phyloP scores from a whole-genome alignment of 1,140 invertebrate species.

The Ctenoplectra terminalis region DNA sequence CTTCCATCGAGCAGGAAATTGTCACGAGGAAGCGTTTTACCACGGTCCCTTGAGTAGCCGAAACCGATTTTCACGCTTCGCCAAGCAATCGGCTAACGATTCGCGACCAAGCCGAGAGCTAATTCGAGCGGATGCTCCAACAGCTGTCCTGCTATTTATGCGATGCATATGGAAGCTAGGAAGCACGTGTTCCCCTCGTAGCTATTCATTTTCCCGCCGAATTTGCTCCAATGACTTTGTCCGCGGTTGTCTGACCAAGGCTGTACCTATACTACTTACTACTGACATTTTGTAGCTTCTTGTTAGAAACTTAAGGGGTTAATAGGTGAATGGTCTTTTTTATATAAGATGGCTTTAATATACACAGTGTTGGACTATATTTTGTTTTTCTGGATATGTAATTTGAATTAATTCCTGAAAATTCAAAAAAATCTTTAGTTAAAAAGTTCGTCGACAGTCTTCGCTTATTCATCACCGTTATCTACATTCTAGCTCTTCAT shows the following conservation, averaged over 20 bases:
- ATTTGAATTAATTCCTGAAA: too few relatives aligned
- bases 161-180: constrained; percentile 18
- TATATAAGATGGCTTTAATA: too few relatives aligned
- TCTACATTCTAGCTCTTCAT: too few relatives aligned
- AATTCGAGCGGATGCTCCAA: constrained; percentile 54
- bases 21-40: constrained; percentile 60
- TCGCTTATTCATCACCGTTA: too few relatives aligned
- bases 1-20: constrained; percentile 59
- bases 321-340: too few relatives aligned
- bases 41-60: constrained; percentile 61
- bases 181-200: constrained; percentile 1
- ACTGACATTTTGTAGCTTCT: too few relatives aligned
- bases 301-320: too few relatives aligned
- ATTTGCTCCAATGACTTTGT: not conserved
- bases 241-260: not conserved
- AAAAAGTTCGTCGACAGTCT: too few relatives aligned
- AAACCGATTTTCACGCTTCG: constrained; percentile 63
- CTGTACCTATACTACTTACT: not conserved
- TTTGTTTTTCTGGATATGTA: too few relatives aligned
- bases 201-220: not conserved
- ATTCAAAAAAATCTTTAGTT: too few relatives aligned
- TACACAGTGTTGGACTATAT: too few relatives aligned
- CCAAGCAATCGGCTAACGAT: constrained; percentile 60
- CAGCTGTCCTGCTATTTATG: constrained; percentile 51
- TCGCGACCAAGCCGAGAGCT: constrained; percentile 60